Evolutionary conservation across 2,113 vertebrate genomes (phyloP).

Genomic region (Microtus oregoni): DNA sequence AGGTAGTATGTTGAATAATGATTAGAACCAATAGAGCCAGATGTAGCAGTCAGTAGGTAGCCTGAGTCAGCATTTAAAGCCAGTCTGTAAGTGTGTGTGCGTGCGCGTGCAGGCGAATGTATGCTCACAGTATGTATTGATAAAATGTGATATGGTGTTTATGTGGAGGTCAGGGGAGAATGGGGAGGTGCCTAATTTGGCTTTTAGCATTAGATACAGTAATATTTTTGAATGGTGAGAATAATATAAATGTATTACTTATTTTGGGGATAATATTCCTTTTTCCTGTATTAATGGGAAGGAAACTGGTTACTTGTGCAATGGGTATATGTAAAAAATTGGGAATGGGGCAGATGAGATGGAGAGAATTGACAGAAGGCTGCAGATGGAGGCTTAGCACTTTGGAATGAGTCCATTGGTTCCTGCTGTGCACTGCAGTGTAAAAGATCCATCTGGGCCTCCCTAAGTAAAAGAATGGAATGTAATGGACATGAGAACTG

Average conservation of each 20-base stretch:
- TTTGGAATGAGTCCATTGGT: slow-evolving; percentile 71
- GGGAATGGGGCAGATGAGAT: slow-evolving; percentile 39
- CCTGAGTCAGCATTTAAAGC: neutral
- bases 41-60: neutral
- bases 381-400: slow-evolving; percentile 67
- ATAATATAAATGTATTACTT: slow-evolving; percentile 16
- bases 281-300: slow-evolving; percentile 44
- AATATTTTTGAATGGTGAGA: slow-evolving; percentile 17
- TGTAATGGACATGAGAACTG: slow-evolving; percentile 38
- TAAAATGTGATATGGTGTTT: neutral
- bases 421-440: slow-evolving; percentile 67
- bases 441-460: slow-evolving; percentile 72
- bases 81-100: neutral
- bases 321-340: slow-evolving; percentile 55
- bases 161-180: neutral
- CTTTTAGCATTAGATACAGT: neutral
- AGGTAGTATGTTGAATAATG: neutral
- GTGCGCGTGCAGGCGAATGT: neutral
- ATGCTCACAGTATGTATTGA: neutral
- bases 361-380: slow-evolving; percentile 72
- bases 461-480: slow-evolving; percentile 65
- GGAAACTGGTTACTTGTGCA: slow-evolving; percentile 57
- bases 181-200: neutral
- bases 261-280: slow-evolving; percentile 29
- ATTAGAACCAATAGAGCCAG: neutral